Evolutionary conservation across 2,797 vertebrate genomes (phyloP).

Genomic region (Tinamus major): DNA sequence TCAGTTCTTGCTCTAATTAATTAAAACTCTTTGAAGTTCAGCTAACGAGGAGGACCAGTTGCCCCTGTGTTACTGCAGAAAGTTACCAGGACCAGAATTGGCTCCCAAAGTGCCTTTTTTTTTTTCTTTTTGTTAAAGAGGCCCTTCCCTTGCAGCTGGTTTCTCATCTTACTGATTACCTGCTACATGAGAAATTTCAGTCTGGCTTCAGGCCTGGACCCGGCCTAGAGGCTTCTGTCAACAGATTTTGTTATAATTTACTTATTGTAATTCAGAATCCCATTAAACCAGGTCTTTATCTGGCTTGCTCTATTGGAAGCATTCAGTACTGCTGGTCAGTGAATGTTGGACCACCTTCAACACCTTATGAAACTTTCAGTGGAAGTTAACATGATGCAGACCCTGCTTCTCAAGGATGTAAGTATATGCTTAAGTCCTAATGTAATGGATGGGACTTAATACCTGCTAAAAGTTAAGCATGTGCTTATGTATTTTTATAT

Average conservation of each 20-base stretch:
- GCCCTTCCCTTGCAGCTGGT: slow-evolving; percentile 45
- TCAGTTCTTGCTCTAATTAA: not conserved
- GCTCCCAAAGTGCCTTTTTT: slow-evolving; percentile 17
- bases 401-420: not conserved
- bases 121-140: slow-evolving; percentile 21
- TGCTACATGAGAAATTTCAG: slow-evolving; percentile 72
- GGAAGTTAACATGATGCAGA: slow-evolving; percentile 23
- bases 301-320: slow-evolving; percentile 54
- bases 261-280: slow-evolving; percentile 55
- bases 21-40: slow-evolving; percentile 6
- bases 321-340: slow-evolving; percentile 25
- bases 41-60: not conserved
- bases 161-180: slow-evolving; percentile 75
- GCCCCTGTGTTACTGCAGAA: not conserved
- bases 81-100: slow-evolving; percentile 1
- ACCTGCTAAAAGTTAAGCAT: slow-evolving; percentile 62
- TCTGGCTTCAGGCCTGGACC: slow-evolving; percentile 57
- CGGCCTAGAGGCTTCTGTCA: slow-evolving; percentile 60
- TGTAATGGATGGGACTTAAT: slow-evolving; percentile 51
- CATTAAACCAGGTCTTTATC: slow-evolving; percentile 44
- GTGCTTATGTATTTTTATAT: slow-evolving; percentile 29
- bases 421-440: slow-evolving; percentile 1
- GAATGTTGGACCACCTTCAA: slow-evolving; percentile 62
- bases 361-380: slow-evolving; percentile 54
- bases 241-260: slow-evolving; percentile 66